A percentile compares a stretch with the other conserved stretches of the same genome.
Evolutionary conservation across 2,888 invertebrate species (phyloP).

Genomic region (Cephus pulcher): DNA sequence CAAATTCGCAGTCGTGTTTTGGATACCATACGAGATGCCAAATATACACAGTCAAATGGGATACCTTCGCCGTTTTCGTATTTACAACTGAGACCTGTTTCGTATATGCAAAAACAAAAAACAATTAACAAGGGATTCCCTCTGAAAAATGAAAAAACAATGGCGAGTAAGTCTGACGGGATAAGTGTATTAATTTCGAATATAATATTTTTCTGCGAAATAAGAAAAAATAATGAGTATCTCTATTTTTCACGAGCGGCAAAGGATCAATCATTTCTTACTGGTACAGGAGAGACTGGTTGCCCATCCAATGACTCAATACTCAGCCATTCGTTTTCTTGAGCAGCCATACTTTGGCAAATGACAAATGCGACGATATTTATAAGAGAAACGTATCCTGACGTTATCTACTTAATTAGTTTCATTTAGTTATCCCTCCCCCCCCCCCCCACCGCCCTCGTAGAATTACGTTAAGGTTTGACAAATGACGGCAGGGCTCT

Average conservation of each 20-base stretch:
- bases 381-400: conserved; percentile 30
- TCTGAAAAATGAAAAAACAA: background rate
- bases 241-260: background rate
- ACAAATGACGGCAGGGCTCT: conserved; percentile 40
- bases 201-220: background rate
- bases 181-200: background rate
- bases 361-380: conserved; percentile 21
- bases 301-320: background rate
- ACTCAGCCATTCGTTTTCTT: background rate
- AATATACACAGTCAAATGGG: conserved; percentile 2
- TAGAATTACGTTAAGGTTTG: conserved; percentile 31
- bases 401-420: conserved; percentile 43
- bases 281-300: background rate
- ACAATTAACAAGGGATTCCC: background rate
- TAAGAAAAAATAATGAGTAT: background rate
- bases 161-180: background rate
- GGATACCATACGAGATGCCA: conserved; percentile 1
- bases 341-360: background rate
- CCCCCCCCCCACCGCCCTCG: conserved; percentile 7
- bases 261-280: background rate
- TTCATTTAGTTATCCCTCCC: conserved; percentile 48
- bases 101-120: background rate
- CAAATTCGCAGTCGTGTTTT: conserved; percentile 15
- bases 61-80: background rate
- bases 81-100: background rate